phyloP scores from a whole-genome alignment of 2,888 invertebrate species.

The Mimas tiliae region DNA sequence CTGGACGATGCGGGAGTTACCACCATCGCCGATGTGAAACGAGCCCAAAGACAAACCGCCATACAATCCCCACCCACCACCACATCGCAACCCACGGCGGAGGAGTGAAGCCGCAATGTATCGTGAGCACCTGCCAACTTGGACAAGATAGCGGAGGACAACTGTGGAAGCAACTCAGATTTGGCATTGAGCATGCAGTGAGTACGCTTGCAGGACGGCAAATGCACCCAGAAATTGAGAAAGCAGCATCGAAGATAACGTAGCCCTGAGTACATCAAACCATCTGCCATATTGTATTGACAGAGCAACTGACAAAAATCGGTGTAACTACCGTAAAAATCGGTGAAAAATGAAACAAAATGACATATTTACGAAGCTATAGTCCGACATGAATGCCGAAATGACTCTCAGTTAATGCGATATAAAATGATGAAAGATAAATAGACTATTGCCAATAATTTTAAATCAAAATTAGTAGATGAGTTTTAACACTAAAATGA shows the following conservation, averaged over 20 bases:
- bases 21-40: slow-evolving; percentile 87
- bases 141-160: slow-evolving; percentile 1
- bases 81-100: slow-evolving; percentile 57
- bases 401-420: not conserved
- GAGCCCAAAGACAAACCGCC: slow-evolving; percentile 60
- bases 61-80: slow-evolving; percentile 45
- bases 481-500: too few species aligned
- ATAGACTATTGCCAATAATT: not conserved
- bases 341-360: not conserved
- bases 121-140: not conserved
- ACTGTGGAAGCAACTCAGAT: not conserved
- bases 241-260: slow-evolving; percentile 7
- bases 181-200: slow-evolving; percentile 3
- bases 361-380: not conserved
- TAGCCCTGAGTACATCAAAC: slow-evolving; percentile 5
- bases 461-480: not conserved
- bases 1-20: slow-evolving; percentile 90
- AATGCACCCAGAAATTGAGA: slow-evolving; percentile 13
- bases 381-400: not conserved
- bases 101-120: slow-evolving; percentile 49
- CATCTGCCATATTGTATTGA: slow-evolving; percentile 10
- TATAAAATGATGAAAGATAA: too few species aligned
- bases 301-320: not conserved
- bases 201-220: slow-evolving; percentile 2
- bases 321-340: too few species aligned